Evolutionary conservation across 2,888 invertebrate genomes (phyloP), one percentile per base, ranked within the genome.

Genomic region (Macaria notata): DNA sequence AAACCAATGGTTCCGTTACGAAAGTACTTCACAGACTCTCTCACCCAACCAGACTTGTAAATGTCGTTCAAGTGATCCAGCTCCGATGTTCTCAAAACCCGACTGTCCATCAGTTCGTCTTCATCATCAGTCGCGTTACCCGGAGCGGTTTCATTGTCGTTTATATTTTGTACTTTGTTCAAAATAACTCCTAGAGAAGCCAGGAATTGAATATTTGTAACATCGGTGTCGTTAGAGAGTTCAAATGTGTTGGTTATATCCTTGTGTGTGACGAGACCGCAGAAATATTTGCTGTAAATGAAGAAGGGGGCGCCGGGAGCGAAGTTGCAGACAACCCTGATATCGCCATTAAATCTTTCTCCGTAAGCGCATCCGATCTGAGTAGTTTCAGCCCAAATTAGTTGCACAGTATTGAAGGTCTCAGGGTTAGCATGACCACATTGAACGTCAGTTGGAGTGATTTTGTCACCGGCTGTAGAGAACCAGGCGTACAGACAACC

Each of bases 341-440:
- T 61, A 62, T 89, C 82, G 31, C 85, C 86, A 58, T 77, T 76
- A 2, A 44, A 9, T 42, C 67, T 70, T 59, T 63, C 59, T 38
- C 79, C 86, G 61, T 76, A 86, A 8, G 88, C 89, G 69, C 90
- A 91, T 47, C 90, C 90, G 19, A 91, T 75, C 81, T 87, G 86
- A 53, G 68, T 70, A 4, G 89, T 89, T 29, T 78, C 71, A 3
- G 88, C 88, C 88, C 88, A 89, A 44, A 91, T 54, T 41, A 91
- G 63, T 61, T 90, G 89, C 8, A 75, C 82, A 43, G 89, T 83
- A 49, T 77, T 75, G 61, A 73, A 86, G 6, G 86, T 88, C 1
- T 58, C 55, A 30, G 74, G 69, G 31, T 79, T 71, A 9, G 79
- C 74, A 55, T 83, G 82, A 1, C 88, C 89, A 64, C 90, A 90